phyloP scores from a whole-genome alignment of 92 coral and sea anemone genomes.

The Epizoanthus fatuus region DNA sequence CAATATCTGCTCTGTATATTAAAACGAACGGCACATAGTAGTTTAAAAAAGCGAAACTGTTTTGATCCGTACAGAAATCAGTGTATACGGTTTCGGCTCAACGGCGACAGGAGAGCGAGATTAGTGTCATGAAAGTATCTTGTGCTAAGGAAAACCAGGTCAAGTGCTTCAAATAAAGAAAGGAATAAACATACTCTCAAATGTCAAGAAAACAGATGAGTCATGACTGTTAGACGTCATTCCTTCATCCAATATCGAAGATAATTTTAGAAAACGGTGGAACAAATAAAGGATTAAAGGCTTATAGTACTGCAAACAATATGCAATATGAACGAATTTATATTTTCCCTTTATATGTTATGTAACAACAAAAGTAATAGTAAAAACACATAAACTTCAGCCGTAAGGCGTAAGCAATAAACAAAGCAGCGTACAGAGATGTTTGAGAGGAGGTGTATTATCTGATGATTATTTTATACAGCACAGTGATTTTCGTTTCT shows the following conservation, averaged over 20 bases:
- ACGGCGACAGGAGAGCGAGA: too few relatives aligned
- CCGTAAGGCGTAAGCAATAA: background rate
- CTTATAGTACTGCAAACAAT: conserved; percentile 29
- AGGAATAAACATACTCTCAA: too few relatives aligned
- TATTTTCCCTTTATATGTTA: background rate
- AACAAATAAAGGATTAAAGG: conserved; percentile 41
- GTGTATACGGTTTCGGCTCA: too few relatives aligned
- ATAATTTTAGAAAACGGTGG: conserved; percentile 25
- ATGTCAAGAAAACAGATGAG: conserved; percentile 9
- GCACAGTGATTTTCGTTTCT: background rate
- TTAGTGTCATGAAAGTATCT: too few relatives aligned
- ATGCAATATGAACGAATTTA: conserved; percentile 27
- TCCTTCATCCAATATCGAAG: background rate
- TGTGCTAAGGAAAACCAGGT: background rate
- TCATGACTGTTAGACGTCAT: background rate
- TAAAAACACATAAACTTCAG: background rate
- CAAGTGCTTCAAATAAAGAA: background rate
- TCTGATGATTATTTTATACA: background rate
- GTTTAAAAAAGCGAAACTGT: too few relatives aligned
- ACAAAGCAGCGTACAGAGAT: background rate
- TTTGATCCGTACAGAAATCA: too few relatives aligned
- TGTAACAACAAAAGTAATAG: background rate
- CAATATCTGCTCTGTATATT: too few relatives aligned
- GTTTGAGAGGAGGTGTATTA: background rate
- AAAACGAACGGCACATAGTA: too few relatives aligned